phyloP scores from a whole-genome alignment of 2,888 invertebrate genomes.

The Flexamia atlantica region DNA sequence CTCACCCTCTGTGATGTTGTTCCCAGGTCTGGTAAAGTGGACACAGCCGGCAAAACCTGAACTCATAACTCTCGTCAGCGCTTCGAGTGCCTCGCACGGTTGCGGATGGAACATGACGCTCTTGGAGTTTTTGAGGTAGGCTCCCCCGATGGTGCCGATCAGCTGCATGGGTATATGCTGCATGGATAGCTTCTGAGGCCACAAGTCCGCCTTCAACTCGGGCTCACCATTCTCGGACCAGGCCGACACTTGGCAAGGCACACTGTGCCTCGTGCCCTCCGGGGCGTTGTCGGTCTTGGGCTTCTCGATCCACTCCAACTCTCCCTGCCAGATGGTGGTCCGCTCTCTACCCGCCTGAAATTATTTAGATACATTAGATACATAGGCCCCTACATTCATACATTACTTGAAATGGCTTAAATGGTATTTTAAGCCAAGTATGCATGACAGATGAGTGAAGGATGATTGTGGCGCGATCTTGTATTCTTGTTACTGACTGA shows the following conservation, averaged over 20 bases:
- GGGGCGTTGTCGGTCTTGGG: conserved; percentile 86
- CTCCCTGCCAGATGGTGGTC: conserved; percentile 86
- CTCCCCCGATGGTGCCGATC: conserved; percentile 93
- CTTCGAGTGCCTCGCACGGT: conserved; percentile 91
- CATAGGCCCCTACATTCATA: too few species aligned
- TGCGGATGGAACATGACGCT: conserved; percentile 94
- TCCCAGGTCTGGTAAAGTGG: conserved; percentile 88
- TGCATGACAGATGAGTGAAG: too few species aligned
- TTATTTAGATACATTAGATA: too few species aligned
- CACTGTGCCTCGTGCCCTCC: conserved; percentile 85
- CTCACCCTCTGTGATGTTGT: too few species aligned
- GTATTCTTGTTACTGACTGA: too few species aligned
- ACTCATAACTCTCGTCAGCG: conserved; percentile 94
- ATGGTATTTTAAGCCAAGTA: too few species aligned
- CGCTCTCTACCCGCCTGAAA: conserved; percentile 76
- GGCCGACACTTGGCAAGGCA: conserved; percentile 87
- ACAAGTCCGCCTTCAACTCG: conserved; percentile 95
- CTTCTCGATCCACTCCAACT: conserved; percentile 96
- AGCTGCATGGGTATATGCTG: conserved; percentile 96
- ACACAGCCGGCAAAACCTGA: conserved; percentile 96
- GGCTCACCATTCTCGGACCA: conserved; percentile 90
- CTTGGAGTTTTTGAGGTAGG: conserved; percentile 93
- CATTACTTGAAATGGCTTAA: too few species aligned
- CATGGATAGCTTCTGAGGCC: conserved; percentile 96
- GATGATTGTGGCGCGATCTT: too few species aligned